phyloP scores from a whole-genome alignment of 2,113 vertebrate species.

The Trematocara marginatum region DNA sequence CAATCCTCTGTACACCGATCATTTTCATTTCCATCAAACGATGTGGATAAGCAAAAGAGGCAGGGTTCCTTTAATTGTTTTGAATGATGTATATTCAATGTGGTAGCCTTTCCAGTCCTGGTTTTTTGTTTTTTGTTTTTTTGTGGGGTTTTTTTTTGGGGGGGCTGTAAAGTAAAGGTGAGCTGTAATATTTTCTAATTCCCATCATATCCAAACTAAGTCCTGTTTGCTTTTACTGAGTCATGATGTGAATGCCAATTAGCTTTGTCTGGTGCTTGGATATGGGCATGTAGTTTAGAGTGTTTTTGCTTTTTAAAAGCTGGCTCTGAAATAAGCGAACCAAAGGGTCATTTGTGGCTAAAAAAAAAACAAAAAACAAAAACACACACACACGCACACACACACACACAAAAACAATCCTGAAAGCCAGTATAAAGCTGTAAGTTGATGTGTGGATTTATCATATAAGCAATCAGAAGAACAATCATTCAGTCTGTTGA shows the following conservation, averaged over 20 bases:
- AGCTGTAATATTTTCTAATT: not conserved
- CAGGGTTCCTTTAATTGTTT: not conserved
- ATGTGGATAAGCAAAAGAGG: not conserved
- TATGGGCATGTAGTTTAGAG: not conserved
- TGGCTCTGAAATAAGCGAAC: not conserved
- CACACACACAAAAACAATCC: not conserved
- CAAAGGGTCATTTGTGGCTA: not conserved
- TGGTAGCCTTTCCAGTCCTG: not conserved
- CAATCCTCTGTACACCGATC: not conserved
- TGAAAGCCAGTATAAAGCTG: not conserved
- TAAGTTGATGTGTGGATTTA: not conserved
- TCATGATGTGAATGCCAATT: not conserved
- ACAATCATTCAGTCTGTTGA: not conserved
- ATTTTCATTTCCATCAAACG: not conserved
- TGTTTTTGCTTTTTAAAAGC: not conserved
- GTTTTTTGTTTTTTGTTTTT: too few relatives aligned
- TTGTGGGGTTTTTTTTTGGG: too few relatives aligned
- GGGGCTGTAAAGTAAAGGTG: too few relatives aligned
- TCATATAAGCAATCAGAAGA: not conserved
- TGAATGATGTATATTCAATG: not conserved
- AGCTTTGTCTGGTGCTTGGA: not conserved
- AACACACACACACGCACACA: accelerated
- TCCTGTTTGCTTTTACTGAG: not conserved
- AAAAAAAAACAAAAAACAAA: accelerated
- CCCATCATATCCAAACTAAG: not conserved